Base-by-base conservation (phyloP, 1,140 invertebrate genomes). In the Spodoptera frugiperda region DNA sequence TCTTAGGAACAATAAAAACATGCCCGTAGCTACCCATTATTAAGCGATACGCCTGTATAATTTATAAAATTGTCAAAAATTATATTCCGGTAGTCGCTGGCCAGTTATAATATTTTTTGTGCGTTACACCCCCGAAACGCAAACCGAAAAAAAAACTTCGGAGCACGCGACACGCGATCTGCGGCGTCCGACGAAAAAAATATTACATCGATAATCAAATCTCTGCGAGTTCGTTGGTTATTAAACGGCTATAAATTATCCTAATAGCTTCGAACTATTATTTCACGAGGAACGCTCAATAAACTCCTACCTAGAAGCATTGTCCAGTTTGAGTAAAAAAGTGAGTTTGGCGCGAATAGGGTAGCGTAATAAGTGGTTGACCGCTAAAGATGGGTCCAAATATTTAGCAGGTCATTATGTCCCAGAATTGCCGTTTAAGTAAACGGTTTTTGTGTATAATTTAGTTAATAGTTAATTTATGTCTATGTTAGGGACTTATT, bases 191-290 rank as follows among this genome's bases (percentile, higher is more conserved):
- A 68, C 72, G 86, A 86, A 89, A 91, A 92, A 92, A 93, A 90
- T 83, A 79, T 77, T 78, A 88, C 87, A 89, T 91, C 88, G 88
- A 92, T 90, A 91, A 91, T 89, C 84, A 92, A 91, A 91, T 89
- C 88, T 86, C 84, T 79, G 82, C 82, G 78, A 86, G 84, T 87
- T 87, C 83, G 85, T 82, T 84, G 84, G 81, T 85, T 92, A 93
- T 93, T 93, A 91, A 92, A 91, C 87, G 87, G 84, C 90, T 91
- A 93, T 93, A 93, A 93, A 93, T 93, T 93, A 93, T 91, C 85
- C 80, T 91, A 93, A 93, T 93, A 93, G 84, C 86, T 87, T 82
- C 80, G 85, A 91, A 90, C 87, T 86, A 91, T 87, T 87, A 82
- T 79, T 84, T 19, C 55, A 55, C 77, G 57, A 79, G 73, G 65